Conservation (phyloP, 1,140 invertebrate genomes). For the Anastatus disparis region DNA sequence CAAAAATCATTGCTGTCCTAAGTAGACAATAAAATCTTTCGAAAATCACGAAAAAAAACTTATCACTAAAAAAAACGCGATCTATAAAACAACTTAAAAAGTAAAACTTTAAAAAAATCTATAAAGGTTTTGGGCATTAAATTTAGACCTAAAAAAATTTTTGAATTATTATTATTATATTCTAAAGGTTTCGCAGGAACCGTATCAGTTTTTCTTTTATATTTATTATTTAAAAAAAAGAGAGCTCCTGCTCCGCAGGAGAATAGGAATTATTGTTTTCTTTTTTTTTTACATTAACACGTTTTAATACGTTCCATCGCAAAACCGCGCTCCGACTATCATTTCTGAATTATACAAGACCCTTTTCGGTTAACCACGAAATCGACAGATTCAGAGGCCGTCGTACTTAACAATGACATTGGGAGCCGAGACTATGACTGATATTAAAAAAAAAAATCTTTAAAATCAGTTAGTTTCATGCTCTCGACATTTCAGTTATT, state of each 20-base stretch:
- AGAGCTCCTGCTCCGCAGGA: constrained; percentile 36
- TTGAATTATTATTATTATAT: constrained; percentile 10
- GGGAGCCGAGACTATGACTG: constrained; percentile 8
- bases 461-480: too few species aligned
- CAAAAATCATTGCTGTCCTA: constrained; percentile 23
- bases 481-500: constrained; percentile 2
- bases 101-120: background rate
- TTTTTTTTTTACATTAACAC: constrained; percentile 14
- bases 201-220: constrained; percentile 10
- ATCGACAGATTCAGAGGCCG: constrained; percentile 30
- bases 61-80: constrained; percentile 15
- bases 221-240: constrained; percentile 21
- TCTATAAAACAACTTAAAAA: background rate
- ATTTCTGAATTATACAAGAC: constrained; percentile 31
- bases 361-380: constrained; percentile 29
- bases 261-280: constrained; percentile 37
- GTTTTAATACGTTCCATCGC: constrained; percentile 24
- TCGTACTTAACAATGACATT: background rate
- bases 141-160: constrained; percentile 34
- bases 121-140: constrained; percentile 40
- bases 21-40: background rate
- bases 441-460: too few species aligned
- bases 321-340: constrained; percentile 23
- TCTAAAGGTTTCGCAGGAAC: constrained; percentile 35
- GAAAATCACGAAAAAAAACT: constrained; percentile 21